phyloP scores from a whole-genome alignment of 2,888 invertebrate species.

The Andricus quercusramuli region DNA sequence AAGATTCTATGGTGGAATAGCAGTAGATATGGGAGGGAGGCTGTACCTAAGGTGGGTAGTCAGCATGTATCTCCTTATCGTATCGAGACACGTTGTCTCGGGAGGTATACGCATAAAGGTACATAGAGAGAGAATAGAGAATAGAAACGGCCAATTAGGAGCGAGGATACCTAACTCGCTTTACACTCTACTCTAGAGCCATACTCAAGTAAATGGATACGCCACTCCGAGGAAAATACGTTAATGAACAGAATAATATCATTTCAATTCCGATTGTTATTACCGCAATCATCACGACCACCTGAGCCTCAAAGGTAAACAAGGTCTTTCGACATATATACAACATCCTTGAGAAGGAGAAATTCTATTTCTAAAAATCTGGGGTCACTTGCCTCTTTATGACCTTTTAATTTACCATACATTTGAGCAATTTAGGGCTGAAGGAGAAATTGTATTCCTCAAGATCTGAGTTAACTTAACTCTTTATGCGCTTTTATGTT shows the following conservation, averaged over 20 bases:
- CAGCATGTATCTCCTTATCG: conserved; percentile 35
- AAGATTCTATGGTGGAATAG: conserved; percentile 15
- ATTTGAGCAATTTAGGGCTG: too few relatives aligned
- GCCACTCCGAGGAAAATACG: conserved; percentile 10
- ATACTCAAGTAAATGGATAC: conserved; percentile 27
- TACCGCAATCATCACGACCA: not conserved
- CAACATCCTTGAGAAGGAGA: not conserved
- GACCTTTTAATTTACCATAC: not conserved
- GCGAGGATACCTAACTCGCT: conserved; percentile 32
- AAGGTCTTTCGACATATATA: conserved; percentile 9
- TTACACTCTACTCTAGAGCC: conserved; percentile 6
- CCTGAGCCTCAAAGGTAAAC: conserved; percentile 31
- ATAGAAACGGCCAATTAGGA: conserved; percentile 38
- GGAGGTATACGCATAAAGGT: conserved; percentile 25
- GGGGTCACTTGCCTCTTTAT: not conserved
- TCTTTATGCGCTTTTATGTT: too few relatives aligned
- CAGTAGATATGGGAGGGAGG: conserved; percentile 1
- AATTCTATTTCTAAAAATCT: not conserved
- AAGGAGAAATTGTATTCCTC: too few relatives aligned
- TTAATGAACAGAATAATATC: conserved; percentile 32
- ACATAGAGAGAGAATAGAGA: conserved; percentile 16
- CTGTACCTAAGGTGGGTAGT: conserved; percentile 13
- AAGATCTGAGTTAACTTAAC: too few relatives aligned
- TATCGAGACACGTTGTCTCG: conserved; percentile 14
- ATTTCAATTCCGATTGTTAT: conserved; percentile 22